A percentile compares a stretch with the other conserved stretches of the same genome.
These are phyloP conservation scores for Limnephilus marmoratus DNA, from an alignment of 2,888 invertebrate genomes.

Conservation along the genomic window DNA sequence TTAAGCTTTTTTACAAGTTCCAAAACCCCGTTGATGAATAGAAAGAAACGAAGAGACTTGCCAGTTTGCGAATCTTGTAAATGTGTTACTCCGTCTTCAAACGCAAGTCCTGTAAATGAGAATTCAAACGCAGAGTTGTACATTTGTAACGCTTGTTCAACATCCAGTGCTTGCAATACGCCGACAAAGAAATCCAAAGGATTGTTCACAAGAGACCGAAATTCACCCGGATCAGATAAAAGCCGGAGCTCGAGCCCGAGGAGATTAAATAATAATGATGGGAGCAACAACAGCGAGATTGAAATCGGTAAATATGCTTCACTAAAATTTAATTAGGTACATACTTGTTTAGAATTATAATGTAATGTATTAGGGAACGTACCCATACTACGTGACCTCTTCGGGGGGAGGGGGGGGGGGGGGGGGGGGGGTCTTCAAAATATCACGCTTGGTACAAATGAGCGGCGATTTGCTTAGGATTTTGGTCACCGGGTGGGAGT, in stretches of 20 bases:
- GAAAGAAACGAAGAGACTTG: constrained; percentile 69
- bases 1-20: constrained; percentile 70
- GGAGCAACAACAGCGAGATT: constrained; percentile 63
- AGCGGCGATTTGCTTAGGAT: too few relatives aligned
- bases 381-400: too few relatives aligned
- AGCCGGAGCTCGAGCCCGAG: constrained; percentile 63
- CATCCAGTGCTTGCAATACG: constrained; percentile 59
- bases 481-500: too few relatives aligned
- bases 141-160: constrained; percentile 59
- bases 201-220: constrained; percentile 55
- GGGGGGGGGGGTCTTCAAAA: too few relatives aligned
- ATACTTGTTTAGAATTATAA: neutral
- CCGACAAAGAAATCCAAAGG: constrained; percentile 63
- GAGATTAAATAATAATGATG: constrained; percentile 31
- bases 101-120: constrained; percentile 19
- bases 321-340: neutral
- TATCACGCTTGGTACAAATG: too few relatives aligned
- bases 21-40: constrained; percentile 70
- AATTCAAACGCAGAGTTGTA: constrained; percentile 53
- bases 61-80: constrained; percentile 64
- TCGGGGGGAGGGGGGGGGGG: too few relatives aligned
- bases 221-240: constrained; percentile 63
- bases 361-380: too few relatives aligned
- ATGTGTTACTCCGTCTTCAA: constrained; percentile 61
- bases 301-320: constrained; percentile 59